Conservation (phyloP, 2,797 vertebrate species). For the Aulostomus chinensis region DNA sequence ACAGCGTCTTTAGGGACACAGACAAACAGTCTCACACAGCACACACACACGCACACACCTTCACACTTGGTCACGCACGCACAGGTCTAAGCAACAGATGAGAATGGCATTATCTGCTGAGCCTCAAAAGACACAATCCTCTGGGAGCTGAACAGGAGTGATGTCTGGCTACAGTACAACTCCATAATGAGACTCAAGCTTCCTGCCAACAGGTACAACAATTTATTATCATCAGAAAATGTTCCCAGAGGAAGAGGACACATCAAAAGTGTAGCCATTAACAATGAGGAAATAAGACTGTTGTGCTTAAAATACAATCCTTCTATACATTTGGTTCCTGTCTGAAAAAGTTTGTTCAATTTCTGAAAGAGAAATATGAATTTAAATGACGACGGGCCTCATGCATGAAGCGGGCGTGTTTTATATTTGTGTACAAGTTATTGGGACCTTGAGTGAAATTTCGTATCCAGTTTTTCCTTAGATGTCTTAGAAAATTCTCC, state of each 20-base stretch:
- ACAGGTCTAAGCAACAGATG: slow-evolving; percentile 54
- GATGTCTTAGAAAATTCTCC: too few species aligned
- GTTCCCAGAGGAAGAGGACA: slow-evolving; percentile 13
- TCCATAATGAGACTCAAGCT: slow-evolving; percentile 44
- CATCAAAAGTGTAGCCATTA: not conserved
- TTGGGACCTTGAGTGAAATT: too few species aligned
- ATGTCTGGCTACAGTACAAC: slow-evolving; percentile 53
- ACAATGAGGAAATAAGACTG: not conserved
- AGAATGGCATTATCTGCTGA: slow-evolving; percentile 51
- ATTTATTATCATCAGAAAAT: slow-evolving; percentile 10
- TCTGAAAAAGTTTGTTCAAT: too few species aligned
- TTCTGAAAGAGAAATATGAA: too few species aligned
- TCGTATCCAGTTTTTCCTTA: too few species aligned
- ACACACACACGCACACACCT: slow-evolving; percentile 21
- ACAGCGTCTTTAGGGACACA: slow-evolving; percentile 74
- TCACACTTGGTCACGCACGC: slow-evolving; percentile 45
- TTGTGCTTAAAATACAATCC: too few species aligned
- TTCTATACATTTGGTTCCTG: too few species aligned
- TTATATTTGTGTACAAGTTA: too few species aligned
- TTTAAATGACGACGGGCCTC: too few species aligned
- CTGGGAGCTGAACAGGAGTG: slow-evolving; percentile 34
- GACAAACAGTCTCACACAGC: slow-evolving; percentile 39
- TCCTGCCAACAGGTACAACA: slow-evolving; percentile 46
- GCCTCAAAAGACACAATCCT: slow-evolving; percentile 42
- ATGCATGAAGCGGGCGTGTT: too few species aligned